A percentile compares a stretch with the other conserved stretches of the same genome.
phyloP scores from a whole-genome alignment of 2,888 invertebrate genomes.

The Dilophus febrilis region DNA sequence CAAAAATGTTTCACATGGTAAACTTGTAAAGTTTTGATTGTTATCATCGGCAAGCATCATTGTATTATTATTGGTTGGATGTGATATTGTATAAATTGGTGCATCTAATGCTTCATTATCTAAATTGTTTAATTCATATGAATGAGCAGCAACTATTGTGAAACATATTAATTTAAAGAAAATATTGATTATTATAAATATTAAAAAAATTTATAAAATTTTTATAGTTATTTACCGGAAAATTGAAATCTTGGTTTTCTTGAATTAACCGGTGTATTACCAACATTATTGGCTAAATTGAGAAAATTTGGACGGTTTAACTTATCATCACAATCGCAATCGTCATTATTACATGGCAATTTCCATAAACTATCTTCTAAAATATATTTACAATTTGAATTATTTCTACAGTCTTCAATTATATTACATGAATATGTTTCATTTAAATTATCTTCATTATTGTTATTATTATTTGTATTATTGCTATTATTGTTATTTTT shows the following conservation, averaged over 20 bases:
- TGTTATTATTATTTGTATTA: background rate
- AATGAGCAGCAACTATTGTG: conserved; percentile 41
- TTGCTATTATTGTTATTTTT: background rate
- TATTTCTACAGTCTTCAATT: too few relatives aligned
- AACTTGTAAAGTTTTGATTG: conserved; percentile 28
- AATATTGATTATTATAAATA: background rate
- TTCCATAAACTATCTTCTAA: conserved; percentile 9
- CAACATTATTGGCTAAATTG: conserved; percentile 43
- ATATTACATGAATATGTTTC: background rate
- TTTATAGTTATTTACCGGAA: conserved; percentile 31
- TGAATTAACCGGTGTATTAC: conserved; percentile 36
- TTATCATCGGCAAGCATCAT: conserved; percentile 1
- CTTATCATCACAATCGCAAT: conserved; percentile 26
- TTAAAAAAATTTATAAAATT: background rate
- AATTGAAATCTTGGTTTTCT: conserved; percentile 55
- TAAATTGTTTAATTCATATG: conserved; percentile 46
- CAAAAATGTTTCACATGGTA: conserved; percentile 24
- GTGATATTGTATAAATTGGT: conserved; percentile 22
- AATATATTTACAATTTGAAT: conserved; percentile 1
- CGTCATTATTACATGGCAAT: conserved; percentile 19
- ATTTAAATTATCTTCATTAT: background rate
- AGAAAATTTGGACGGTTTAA: conserved; percentile 41
- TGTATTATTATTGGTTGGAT: conserved; percentile 12
- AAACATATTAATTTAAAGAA: background rate
- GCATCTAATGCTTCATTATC: conserved; percentile 47